Evolutionary conservation across 1,140 invertebrate genomes (phyloP), one percentile per base, ranked within the genome.

Genomic region (Thaumetopoea pityocampa): DNA sequence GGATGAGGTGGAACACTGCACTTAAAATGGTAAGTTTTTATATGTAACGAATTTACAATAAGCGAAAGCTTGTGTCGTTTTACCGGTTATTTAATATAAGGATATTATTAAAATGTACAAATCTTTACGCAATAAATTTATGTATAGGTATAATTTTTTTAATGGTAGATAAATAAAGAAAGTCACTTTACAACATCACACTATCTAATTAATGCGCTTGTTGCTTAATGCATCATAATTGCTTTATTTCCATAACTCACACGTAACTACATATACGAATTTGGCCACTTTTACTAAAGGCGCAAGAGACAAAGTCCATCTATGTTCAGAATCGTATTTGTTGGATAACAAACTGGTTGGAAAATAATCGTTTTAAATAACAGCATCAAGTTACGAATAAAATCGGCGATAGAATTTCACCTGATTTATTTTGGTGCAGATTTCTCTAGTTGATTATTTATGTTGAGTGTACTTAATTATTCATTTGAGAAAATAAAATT

Each of bases 11-110:
- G 26, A 16, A 29, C 32, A 37, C 35, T 19, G 32, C 46, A 38
- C 51, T 62, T 18, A 62, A 62, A 51, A 62, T 62, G 58, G 58
- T 62, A 49, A 57, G 58, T 55, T 26, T 10, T 20, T 11, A 9
- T 19, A 41, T 19, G 12, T 33, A 20, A 27, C n/a, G n/a, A n/a
- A n/a, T n/a, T n/a, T n/a, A n/a, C n/a, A n/a, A n/a, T n/a, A n/a
- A n/a, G n/a, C n/a, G n/a, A n/a, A n/a, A n/a, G n/a, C n/a, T n/a
- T n/a, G n/a, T n/a, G n/a, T n/a, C n/a, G n/a, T n/a, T n/a, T n/a
- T n/a, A n/a, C n/a, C n/a, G n/a, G n/a, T n/a, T n/a, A n/a, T n/a
- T n/a, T n/a, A n/a, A n/a, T n/a, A n/a, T n/a, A n/a, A n/a, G n/a
- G n/a, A n/a, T n/a, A 12, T 26, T 27, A 14, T 24, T 32, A 40